Evolutionary conservation across 2,797 vertebrate species (phyloP), one percentile per base, ranked within the genome.

Genomic region (Schizopygopsis pylzovi): DNA sequence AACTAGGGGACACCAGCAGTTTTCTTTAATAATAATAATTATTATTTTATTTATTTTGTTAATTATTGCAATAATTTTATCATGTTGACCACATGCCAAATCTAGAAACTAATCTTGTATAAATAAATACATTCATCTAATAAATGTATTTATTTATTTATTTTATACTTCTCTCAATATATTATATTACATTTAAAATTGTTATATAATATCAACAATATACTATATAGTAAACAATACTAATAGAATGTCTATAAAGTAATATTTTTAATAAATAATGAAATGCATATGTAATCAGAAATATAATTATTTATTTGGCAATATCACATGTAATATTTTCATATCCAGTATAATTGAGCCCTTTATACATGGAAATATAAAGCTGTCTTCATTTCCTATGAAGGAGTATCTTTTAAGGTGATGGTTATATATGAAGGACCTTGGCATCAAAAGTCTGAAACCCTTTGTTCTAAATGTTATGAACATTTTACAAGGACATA

Each of bases 401-500:
- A 75, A 28, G 43, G 15, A 9, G 4, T 45, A 33, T 28, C 8
- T 76, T 37, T 8, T 45, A 33, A 33, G 45, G 15, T 16, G 16
- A 12, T 52, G 28, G 9, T 54, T 54, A 37, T 22, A 12, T 43
- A 13, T 43, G 39, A 41, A 5, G 4, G 20, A 41, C 68, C 20
- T 71, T 71, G 8, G 5, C 68, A n/a, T 68, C 7, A 37, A 37
- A 71, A 71, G 4, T 10, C 39, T 68, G 41, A 39, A 43, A 75
- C n/a, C 63, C 25, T 25, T n/a, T 43, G 13, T 49, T 49, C n/a
- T 33, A 52, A 54, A 71, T 22, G 11, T 63, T 43, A 52, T 59
- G 7, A 76, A n/a, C 6, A 43, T 67, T 86, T 76, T 70, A 65
- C 78, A 81, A 86, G 72, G 49, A 68, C 37, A 65, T 45, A 10